Base-by-base conservation (phyloP, 2,113 vertebrate species). In the Tupaia chinensis region DNA sequence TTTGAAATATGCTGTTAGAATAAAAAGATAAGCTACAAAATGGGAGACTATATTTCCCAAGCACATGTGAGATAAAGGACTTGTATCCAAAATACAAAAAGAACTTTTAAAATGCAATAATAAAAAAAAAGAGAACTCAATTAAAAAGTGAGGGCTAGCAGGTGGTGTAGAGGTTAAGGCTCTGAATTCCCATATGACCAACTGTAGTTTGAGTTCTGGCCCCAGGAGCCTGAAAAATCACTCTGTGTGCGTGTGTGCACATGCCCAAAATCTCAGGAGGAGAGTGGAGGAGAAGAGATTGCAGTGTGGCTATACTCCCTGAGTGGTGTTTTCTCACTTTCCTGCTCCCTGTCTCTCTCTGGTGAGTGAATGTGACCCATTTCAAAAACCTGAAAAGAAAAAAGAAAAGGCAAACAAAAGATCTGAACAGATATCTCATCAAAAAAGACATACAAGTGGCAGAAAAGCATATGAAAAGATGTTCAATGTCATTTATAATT, bases 41-140 rank as follows among this genome's bases (percentile, higher is more conserved):
- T 1, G 60, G 58, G 20, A 65, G 66, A 73, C 85, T 77, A 29
- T 76, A 58, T 54, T 92, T 94, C 63, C 23, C 83, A 89, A 93
- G 73, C 66, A 34, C 14, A 0, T 61, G n/a, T 53, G 27, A 69
- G 85, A 88, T 87, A 15, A 84, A 90, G 68, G 58, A 79, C 15
- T 79, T 83, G 34, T 69, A 44, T 85, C n/a, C 53, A 81, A 88
- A 96, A 85, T 77, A 80, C 22, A 76, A n/a, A 86, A 66, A 80
- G 70, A 61, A 20, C 7, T 61, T 27, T 87, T 60, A n/a, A 63
- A 73, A 61, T 22, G 29, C 25, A 53, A 14, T 65, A 77, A 80
- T 73, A 69, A 72, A 56, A 87, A 82, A 81, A 78, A 32, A 93
- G 60, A 91, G 32, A 76, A 44, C 5, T 10, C 69, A 23, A 5